phyloP scores from a whole-genome alignment of 2,113 vertebrate genomes.

The Erinaceus europaeus region DNA sequence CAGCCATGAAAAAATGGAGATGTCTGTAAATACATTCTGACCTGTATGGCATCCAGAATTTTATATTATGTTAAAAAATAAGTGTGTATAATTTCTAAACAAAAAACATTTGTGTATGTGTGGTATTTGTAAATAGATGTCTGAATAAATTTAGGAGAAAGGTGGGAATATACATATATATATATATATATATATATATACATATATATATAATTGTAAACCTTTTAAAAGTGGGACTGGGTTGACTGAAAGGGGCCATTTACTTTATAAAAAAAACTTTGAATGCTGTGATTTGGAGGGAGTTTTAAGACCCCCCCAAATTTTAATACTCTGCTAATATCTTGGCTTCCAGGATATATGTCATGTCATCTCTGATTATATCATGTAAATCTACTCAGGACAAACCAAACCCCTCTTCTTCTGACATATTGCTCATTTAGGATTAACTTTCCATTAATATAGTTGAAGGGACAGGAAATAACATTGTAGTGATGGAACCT shows the following conservation, averaged over 20 bases:
- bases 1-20: slow-evolving; percentile 17
- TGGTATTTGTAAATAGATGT: slow-evolving; percentile 19
- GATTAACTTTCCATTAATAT: slow-evolving; percentile 25
- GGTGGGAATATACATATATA: slow-evolving; percentile 22
- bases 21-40: slow-evolving; percentile 48
- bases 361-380: slow-evolving; percentile 27
- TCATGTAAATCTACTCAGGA: slow-evolving; percentile 57
- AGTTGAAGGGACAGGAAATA: slow-evolving; percentile 30
- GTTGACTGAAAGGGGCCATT: background rate
- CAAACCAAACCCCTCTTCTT: slow-evolving; percentile 54
- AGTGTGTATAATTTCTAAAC: slow-evolving; percentile 33
- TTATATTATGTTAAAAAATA: slow-evolving; percentile 33
- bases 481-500: slow-evolving; percentile 16
- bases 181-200: slow-evolving; percentile 36
- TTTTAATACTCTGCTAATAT: slow-evolving; percentile 30
- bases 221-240: slow-evolving; percentile 21
- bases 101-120: background rate
- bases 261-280: slow-evolving; percentile 40
- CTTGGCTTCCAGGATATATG: slow-evolving; percentile 38
- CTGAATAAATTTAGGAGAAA: slow-evolving; percentile 45
- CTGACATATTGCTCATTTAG: slow-evolving; percentile 47
- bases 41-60: slow-evolving; percentile 27
- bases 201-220: slow-evolving; percentile 33
- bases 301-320: slow-evolving; percentile 47
- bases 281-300: background rate